Conservation (phyloP, 1,140 invertebrate species). For the Pseudachorutes palmiensis region DNA sequence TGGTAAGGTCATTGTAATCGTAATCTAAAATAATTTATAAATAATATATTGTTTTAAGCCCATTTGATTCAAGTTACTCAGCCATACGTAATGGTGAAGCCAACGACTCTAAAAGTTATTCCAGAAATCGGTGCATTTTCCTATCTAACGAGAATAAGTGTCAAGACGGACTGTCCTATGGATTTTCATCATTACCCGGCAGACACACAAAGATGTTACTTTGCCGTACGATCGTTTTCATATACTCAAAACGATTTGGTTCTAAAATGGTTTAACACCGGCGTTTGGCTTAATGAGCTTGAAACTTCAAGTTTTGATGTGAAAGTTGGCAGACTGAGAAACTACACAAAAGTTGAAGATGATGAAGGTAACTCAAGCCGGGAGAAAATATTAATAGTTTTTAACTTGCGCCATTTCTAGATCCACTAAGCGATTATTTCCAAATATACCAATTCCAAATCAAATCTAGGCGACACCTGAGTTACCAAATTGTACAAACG, state of each 20-base stretch:
- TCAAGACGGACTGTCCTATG: constrained; percentile 9
- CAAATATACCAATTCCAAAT: background rate
- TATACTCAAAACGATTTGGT: constrained; percentile 4
- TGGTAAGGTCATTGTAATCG: background rate
- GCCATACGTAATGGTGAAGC: constrained; percentile 19
- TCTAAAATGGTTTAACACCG: background rate
- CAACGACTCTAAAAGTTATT: constrained; percentile 19
- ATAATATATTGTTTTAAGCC: background rate
- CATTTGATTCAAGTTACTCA: constrained; percentile 18
- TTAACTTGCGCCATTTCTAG: background rate
- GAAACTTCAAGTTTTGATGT: constrained; percentile 11
- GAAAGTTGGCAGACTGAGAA: background rate
- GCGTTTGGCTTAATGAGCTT: constrained; percentile 5
- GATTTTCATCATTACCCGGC: constrained; percentile 11
- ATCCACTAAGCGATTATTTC: background rate
- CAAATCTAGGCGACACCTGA: background rate
- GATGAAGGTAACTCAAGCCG: background rate
- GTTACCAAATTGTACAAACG: background rate
- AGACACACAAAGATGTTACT: background rate
- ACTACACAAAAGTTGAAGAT: background rate
- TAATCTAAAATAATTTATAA: background rate
- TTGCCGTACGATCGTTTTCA: background rate
- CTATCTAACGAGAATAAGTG: constrained; percentile 11
- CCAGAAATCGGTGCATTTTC: constrained; percentile 16
- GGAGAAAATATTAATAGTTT: background rate